Conservation (phyloP, 1,140 invertebrate genomes). For the Drosophila sucinea region DNA sequence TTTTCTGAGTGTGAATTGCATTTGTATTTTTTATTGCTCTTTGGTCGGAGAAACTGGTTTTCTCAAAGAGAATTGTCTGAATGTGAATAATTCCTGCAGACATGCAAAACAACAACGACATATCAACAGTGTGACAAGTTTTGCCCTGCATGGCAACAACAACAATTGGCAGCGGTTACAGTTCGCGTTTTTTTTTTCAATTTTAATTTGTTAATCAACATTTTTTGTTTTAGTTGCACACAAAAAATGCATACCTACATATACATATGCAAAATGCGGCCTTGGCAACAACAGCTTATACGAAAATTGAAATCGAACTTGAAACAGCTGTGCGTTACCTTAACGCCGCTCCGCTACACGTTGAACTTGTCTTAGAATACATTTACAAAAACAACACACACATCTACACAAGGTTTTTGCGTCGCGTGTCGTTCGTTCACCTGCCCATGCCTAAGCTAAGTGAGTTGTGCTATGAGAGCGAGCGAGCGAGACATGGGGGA, state of each 20-base stretch:
- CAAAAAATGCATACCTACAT: slow-evolving; percentile 8
- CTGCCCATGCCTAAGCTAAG: slow-evolving; percentile 35
- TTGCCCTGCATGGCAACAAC: slow-evolving; percentile 38
- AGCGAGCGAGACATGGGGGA: slow-evolving; percentile 20
- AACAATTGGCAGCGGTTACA: slow-evolving; percentile 10
- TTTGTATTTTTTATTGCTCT: slow-evolving; percentile 9
- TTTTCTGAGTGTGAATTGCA: slow-evolving; percentile 29
- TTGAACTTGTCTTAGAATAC: slow-evolving; percentile 46
- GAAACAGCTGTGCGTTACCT: slow-evolving; percentile 42
- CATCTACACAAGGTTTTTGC: slow-evolving; percentile 38
- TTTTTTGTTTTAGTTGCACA: slow-evolving; percentile 36
- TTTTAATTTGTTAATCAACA: slow-evolving; percentile 40
- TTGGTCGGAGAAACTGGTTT: slow-evolving; percentile 1
- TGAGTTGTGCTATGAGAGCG: not conserved
- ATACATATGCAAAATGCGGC: slow-evolving; percentile 18
- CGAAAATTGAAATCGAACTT: slow-evolving; percentile 49
- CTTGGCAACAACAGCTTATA: slow-evolving; percentile 39
- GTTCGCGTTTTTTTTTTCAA: slow-evolving; percentile 21
- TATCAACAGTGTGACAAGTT: not conserved
- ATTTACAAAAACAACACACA: slow-evolving; percentile 20
- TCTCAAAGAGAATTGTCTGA: not conserved
- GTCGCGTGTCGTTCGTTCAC: slow-evolving; percentile 57
- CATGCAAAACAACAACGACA: not conserved
- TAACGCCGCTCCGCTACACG: not conserved
- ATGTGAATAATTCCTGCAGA: slow-evolving; percentile 8